Evolutionary conservation across 2,888 invertebrate species (phyloP).

Genomic region (Drosophila heteroneura): DNA sequence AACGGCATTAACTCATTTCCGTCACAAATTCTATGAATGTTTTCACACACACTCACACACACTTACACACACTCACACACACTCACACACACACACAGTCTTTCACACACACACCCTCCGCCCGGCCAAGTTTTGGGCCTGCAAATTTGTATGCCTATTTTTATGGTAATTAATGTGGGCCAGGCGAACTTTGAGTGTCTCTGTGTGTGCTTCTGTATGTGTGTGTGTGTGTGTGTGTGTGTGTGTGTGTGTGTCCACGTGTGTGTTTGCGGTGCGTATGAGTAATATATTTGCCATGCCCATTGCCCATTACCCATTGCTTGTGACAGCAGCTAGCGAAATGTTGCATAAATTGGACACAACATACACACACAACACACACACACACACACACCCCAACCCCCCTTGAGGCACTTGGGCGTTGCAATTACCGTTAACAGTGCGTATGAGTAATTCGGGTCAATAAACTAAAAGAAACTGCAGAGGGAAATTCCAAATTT

Average conservation of each 20-base stretch:
- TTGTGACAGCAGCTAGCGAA: conserved; percentile 36
- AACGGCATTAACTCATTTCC: conserved; percentile 77
- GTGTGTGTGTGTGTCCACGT: conserved; percentile 11
- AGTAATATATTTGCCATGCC: conserved; percentile 56
- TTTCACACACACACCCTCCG: not conserved
- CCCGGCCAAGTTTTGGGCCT: conserved; percentile 23
- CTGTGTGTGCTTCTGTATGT: conserved; percentile 13
- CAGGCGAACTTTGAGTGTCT: conserved; percentile 27
- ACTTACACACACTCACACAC: not conserved
- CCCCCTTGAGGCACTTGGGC: not conserved
- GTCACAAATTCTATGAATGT: conserved; percentile 77
- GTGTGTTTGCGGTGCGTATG: conserved; percentile 54
- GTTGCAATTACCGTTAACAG: conserved; percentile 42
- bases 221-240: conserved; percentile 3
- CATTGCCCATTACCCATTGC: conserved; percentile 19
- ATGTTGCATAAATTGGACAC: conserved; percentile 45
- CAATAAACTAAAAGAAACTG: conserved; percentile 12
- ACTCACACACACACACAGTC: not conserved
- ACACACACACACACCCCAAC: not conserved
- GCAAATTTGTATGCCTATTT: conserved; percentile 56
- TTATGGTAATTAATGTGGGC: conserved; percentile 78
- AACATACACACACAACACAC: not conserved
- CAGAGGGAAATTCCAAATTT: not conserved
- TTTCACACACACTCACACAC: conserved; percentile 9
- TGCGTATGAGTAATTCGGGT: conserved; percentile 53